Base-by-base conservation (phyloP, 2,113 vertebrate genomes). In the Syngnathus typhle region DNA sequence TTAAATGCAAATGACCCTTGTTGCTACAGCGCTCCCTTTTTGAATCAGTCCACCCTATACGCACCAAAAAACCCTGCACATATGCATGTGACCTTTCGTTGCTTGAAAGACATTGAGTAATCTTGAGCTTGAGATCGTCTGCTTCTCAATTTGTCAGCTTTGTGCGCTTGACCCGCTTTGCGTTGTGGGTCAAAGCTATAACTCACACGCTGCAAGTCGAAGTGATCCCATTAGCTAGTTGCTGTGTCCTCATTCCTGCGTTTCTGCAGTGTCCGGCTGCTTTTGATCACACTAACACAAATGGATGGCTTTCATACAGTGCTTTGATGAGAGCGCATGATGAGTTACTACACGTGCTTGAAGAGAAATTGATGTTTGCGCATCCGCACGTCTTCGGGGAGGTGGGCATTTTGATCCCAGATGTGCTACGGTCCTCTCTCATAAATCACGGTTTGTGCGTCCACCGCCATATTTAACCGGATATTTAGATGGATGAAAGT, bases 181-280 rank as follows among this genome's bases (percentile, higher is more conserved):
- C 82, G 72, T 87, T 79, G 77, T 59, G 80, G 84, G 88, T 88
- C 84, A 84, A 65, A 85, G 81, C 84, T 76, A 83, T 88, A 85
- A 82, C 81, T 85, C 83, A 74, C 75, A 80, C 74, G 80, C 49
- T 67, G 81, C 68, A 74, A 78, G 70, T 75, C 74, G 82, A 79
- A 72, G 81, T 66, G 39, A 71, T 86, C 79, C 80, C 83, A 83
- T 85, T 81, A 87, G 81, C 39, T 3, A 60, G 67, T 76, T 12
- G 61, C 75, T 41, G 70, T 82, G 87, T 90, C 85, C 88, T 87
- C 83, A 82, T 88, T 87, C 83, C 73, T 44, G 65, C 69, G 74
- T 75, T 84, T 83, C 83, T 81, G 82, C 65, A 56, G 85, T 60
- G 78, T 82, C 68, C 44, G 21, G 56, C 74, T 47, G 70, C 69